These are phyloP conservation scores for Anticlea derivata DNA, from an alignment of 2,888 invertebrate species.

Conservation along the genomic window DNA sequence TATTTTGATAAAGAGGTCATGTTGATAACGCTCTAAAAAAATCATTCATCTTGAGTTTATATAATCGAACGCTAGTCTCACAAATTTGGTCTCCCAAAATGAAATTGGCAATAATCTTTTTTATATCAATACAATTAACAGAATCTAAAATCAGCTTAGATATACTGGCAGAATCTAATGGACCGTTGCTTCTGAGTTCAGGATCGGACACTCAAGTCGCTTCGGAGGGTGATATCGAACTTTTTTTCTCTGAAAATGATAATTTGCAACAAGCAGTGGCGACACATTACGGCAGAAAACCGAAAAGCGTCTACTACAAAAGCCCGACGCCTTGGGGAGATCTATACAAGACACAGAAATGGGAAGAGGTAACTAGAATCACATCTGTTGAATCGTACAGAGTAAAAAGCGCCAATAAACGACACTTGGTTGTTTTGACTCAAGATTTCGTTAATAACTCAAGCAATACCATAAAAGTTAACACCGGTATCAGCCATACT, in stretches of 20 bases:
- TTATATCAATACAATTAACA: slow-evolving; percentile 25
- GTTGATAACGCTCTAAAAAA: slow-evolving; percentile 1
- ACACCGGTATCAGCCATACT: slow-evolving; percentile 62
- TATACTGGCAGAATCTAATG: slow-evolving; percentile 39
- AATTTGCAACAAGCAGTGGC: slow-evolving; percentile 51
- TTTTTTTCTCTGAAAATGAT: slow-evolving; percentile 47
- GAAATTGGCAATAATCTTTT: slow-evolving; percentile 22
- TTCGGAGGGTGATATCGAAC: slow-evolving; percentile 49
- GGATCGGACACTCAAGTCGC: slow-evolving; percentile 53
- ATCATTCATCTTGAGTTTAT: slow-evolving; percentile 10
- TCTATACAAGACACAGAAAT: slow-evolving; percentile 59
- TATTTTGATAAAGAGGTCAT: slow-evolving; percentile 16
- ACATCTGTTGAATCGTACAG: slow-evolving; percentile 52
- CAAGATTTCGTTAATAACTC: slow-evolving; percentile 65
- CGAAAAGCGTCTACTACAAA: slow-evolving; percentile 53
- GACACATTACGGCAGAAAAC: slow-evolving; percentile 50
- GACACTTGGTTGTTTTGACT: slow-evolving; percentile 50
- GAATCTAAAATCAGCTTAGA: slow-evolving; percentile 54
- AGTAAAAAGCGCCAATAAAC: slow-evolving; percentile 43
- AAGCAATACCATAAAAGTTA: slow-evolving; percentile 62
- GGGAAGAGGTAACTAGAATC: slow-evolving; percentile 59
- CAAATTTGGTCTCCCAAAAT: slow-evolving; percentile 12
- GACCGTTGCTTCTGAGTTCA: slow-evolving; percentile 43
- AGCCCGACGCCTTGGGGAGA: slow-evolving; percentile 74
- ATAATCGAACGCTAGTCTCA: slow-evolving; percentile 1